Evolutionary conservation across 2,113 vertebrate genomes (phyloP).

Genomic region (Heptranchias perlo): DNA sequence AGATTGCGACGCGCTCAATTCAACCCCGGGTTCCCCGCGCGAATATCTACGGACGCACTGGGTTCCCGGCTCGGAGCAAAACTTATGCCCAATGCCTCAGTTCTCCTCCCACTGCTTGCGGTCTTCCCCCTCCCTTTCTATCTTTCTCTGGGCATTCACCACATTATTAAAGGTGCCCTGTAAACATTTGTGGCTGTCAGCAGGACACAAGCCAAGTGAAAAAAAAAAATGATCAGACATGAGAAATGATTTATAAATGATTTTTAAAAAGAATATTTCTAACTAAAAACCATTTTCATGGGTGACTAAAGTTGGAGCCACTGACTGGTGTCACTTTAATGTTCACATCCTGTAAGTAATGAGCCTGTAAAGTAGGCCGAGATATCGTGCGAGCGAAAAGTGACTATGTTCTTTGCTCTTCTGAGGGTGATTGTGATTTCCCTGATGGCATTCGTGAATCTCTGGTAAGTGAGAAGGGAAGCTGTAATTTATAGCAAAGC

Average conservation of each 20-base stretch:
- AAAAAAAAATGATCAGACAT: background rate
- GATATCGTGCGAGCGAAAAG: background rate
- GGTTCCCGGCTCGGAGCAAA: too few species aligned
- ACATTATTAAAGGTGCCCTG: background rate
- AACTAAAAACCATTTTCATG: background rate
- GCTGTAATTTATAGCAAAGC: background rate
- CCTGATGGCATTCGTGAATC: background rate
- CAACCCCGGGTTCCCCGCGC: too few species aligned
- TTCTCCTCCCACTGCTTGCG: too few species aligned
- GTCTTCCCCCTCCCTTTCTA: too few species aligned
- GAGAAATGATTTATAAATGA: background rate
- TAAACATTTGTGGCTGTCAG: background rate
- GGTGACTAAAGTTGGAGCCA: background rate
- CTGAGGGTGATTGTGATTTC: background rate
- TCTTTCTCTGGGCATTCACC: too few species aligned
- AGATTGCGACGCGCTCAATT: too few species aligned
- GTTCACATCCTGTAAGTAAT: background rate
- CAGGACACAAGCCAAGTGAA: background rate
- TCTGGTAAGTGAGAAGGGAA: background rate
- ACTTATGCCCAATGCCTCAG: too few species aligned
- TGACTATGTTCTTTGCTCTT: background rate
- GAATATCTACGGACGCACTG: too few species aligned
- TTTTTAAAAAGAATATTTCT: background rate
- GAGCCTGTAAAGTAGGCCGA: background rate
- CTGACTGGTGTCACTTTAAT: background rate